Base-by-base conservation (phyloP, 2,113 vertebrate genomes). In the Ahaetulla prasina region DNA sequence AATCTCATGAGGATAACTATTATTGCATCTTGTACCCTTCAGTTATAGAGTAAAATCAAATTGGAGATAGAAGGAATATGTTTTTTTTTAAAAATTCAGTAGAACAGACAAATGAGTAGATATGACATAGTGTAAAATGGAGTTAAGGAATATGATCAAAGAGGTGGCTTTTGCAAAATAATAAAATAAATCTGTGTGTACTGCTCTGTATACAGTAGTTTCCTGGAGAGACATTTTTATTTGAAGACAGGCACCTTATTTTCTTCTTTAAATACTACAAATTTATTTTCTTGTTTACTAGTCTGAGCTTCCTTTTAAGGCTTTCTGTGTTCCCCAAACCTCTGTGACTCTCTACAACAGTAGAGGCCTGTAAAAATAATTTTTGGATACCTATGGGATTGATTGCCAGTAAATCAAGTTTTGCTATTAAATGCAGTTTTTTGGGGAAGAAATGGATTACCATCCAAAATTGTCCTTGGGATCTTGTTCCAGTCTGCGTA, bases 401-500 rank as follows among this genome's bases (percentile, higher is more conserved):
- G 55, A 45, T 16, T 11, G 60, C 10, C 20, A 35, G 30, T 80
- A 25, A 90, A 90, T 74, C 89, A 50, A 52, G 49, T 43, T 68
- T 89, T 63, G 55, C 18, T 60, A 2, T 54, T 35, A 49, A 90
- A 74, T 52, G 35, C 3, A 35, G 30, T 50, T 80, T 74, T 5
- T 12, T 52, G 52, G 89, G 18, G 50, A 74, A 63, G 30, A 90
- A 52, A 22, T 35, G 27, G 18, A 23, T 74, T 88, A 52, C 50
- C 47, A 35, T 74, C 89, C 47, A 74, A 80, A 10, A 47, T 43
- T 23, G 30, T 52, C 20, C 47, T 94, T 60, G 90, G 93, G 94
- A 89, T 8, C 90, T 92, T 92, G 91, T 91, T 93, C 50, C 8
- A 89, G 92, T 93, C 84, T 60, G 89, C 94, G 8, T 27, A 94